A percentile compares a stretch with the other conserved stretches of the same genome.
Evolutionary conservation across 2,113 vertebrate genomes (phyloP).

Genomic region (Phyllostomus discolor): DNA sequence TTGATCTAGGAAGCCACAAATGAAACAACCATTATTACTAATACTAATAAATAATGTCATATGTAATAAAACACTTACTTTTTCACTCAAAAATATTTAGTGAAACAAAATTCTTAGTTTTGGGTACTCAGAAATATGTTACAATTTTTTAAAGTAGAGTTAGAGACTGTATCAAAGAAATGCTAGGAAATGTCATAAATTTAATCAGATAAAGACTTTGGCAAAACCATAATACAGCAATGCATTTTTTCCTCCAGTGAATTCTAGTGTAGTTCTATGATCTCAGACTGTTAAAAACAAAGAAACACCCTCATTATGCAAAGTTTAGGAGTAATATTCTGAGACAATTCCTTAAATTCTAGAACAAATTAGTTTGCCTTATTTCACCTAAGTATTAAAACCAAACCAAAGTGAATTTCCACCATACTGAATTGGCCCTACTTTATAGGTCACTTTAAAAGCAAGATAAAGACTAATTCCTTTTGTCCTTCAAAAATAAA

Average conservation of each 20-base stretch:
- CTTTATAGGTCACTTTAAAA: not conserved
- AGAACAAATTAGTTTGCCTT: not conserved
- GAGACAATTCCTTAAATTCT: not conserved
- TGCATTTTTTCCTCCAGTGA: not conserved
- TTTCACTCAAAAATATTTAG: not conserved
- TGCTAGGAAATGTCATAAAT: not conserved
- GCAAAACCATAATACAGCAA: not conserved
- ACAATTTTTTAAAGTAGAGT: not conserved
- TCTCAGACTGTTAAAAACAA: not conserved
- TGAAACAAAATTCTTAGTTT: not conserved
- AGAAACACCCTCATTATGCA: not conserved
- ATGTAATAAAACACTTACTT: not conserved
- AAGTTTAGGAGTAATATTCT: not conserved
- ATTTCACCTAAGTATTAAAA: not conserved
- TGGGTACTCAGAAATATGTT: not conserved
- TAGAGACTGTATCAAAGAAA: not conserved
- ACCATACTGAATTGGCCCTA: not conserved
- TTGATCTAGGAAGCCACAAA: not conserved
- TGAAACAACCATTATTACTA: not conserved
- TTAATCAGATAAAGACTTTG: not conserved
- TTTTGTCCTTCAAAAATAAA: not conserved
- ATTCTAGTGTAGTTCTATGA: not conserved
- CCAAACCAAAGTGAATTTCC: not conserved
- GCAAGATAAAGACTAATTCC: not conserved
- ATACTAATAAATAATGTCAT: not conserved